A percentile compares a stretch with the other conserved stretches of the same genome.
These are phyloP conservation scores for Drosophila neocordata DNA, from an alignment of 1,140 invertebrate genomes.

Conservation along the genomic window DNA sequence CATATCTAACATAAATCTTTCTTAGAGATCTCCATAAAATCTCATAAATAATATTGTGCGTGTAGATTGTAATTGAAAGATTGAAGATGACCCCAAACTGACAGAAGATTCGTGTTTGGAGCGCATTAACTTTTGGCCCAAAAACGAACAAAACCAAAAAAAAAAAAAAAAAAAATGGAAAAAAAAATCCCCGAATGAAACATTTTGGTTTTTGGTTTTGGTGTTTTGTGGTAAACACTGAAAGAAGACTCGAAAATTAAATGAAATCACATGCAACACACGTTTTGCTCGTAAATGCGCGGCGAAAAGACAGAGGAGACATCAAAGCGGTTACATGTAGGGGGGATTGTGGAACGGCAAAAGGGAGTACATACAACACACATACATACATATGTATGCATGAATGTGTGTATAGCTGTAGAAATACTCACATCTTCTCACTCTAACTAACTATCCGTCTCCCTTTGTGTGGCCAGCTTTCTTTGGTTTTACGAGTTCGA, in stretches of 20 bases:
- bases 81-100: slow-evolving; percentile 49
- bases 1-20: slow-evolving; percentile 2
- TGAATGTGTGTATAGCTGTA: no score
- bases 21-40: slow-evolving; percentile 10
- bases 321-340: slow-evolving; percentile 16
- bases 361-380: not conserved
- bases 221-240: slow-evolving; percentile 56
- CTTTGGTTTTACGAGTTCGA: slow-evolving; percentile 28
- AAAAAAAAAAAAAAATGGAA: slow-evolving; percentile 1
- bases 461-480: slow-evolving; percentile 30
- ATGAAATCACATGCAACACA: slow-evolving; percentile 78
- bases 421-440: not conserved
- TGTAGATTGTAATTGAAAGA: slow-evolving; percentile 63
- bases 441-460: not conserved
- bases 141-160: slow-evolving; percentile 36
- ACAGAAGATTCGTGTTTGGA: slow-evolving; percentile 50
- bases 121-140: slow-evolving; percentile 69
- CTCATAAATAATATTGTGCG: slow-evolving; percentile 35
- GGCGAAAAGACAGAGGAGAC: slow-evolving; percentile 41
- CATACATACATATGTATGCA: not conserved
- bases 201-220: slow-evolving; percentile 34
- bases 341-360: not conserved
- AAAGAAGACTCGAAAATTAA: slow-evolving; percentile 50
- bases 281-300: slow-evolving; percentile 49
- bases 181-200: not conserved